Percentiles rank a stretch among this genome's conserved stretches.
Evolutionary conservation across 2,797 vertebrate species (phyloP).

Genomic region (Lutjanus argentimaculatus): DNA sequence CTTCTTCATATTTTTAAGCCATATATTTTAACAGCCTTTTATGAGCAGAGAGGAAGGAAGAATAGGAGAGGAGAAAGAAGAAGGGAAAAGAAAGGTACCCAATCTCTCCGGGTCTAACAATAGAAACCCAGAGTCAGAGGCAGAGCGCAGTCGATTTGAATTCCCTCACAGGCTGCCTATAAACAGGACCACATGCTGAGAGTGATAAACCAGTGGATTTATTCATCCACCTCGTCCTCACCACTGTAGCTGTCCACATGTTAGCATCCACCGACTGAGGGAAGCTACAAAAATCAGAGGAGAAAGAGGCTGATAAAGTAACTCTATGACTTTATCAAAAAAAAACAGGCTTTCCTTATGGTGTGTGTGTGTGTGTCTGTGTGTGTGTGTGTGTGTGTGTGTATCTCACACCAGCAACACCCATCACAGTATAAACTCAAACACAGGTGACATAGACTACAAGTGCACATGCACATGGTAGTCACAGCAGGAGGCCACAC

Average conservation of each 20-base stretch:
- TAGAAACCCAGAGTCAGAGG: slow-evolving; percentile 82
- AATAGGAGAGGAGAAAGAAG: slow-evolving; percentile 45
- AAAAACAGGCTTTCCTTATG: slow-evolving; percentile 32
- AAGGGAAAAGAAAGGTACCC: slow-evolving; percentile 61
- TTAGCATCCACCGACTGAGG: slow-evolving; percentile 75
- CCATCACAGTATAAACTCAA: slow-evolving; percentile 24
- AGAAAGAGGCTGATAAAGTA: slow-evolving; percentile 51
- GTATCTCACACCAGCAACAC: slow-evolving; percentile 10
- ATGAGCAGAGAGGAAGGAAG: slow-evolving; percentile 41
- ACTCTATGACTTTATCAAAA: slow-evolving; percentile 59
- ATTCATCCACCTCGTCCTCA: slow-evolving; percentile 84
- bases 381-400: slow-evolving; percentile 26
- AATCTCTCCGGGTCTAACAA: slow-evolving; percentile 73
- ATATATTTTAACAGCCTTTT: slow-evolving; percentile 38
- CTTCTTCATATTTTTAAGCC: slow-evolving; percentile 18
- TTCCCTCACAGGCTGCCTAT: slow-evolving; percentile 82
- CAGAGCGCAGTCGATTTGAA: slow-evolving; percentile 85
- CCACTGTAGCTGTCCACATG: slow-evolving; percentile 75
- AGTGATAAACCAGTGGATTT: slow-evolving; percentile 86
- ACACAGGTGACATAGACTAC: slow-evolving; percentile 8
- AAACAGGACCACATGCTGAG: slow-evolving; percentile 85
- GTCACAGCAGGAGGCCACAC: slow-evolving; percentile 8
- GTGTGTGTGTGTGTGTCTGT: slow-evolving; percentile 19
- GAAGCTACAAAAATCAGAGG: slow-evolving; percentile 54
- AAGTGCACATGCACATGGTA: slow-evolving; percentile 28